Evolutionary conservation across 2,113 vertebrate species (phyloP).

Genomic region (Chaetops frenatus): DNA sequence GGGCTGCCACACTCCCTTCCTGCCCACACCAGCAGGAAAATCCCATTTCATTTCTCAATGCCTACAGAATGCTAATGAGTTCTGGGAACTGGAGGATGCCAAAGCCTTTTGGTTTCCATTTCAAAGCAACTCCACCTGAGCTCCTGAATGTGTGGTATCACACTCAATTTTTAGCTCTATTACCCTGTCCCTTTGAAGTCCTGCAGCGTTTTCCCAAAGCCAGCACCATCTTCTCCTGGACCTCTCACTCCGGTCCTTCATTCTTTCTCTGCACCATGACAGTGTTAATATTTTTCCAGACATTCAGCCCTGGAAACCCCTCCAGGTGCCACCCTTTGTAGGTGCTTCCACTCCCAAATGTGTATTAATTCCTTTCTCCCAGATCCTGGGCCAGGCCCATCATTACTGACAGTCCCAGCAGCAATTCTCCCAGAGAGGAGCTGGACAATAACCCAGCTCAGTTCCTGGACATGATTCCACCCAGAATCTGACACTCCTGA

Average conservation of each 20-base stretch:
- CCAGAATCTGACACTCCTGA: not conserved
- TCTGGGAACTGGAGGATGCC: not conserved
- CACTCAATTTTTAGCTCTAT: not conserved
- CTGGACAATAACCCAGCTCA: accelerated
- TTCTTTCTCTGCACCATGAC: not conserved
- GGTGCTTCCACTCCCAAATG: not conserved
- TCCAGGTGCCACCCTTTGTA: accelerated
- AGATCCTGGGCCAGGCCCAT: not conserved
- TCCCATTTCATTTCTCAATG: not conserved
- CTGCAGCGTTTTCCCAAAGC: not conserved
- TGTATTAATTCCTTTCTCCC: not conserved
- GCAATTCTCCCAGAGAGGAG: not conserved
- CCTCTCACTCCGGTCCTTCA: not conserved
- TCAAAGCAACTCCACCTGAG: not conserved
- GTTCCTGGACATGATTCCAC: accelerated
- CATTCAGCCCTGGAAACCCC: not conserved
- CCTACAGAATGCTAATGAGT: not conserved
- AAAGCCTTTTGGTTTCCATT: not conserved
- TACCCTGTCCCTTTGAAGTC: not conserved
- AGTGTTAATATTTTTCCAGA: not conserved
- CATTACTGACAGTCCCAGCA: not conserved
- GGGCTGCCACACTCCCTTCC: not conserved
- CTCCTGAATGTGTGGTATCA: not conserved
- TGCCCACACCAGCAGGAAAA: not conserved
- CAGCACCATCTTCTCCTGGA: not conserved